phyloP scores from a whole-genome alignment of 2,113 vertebrate genomes.

The Aegypius monachus region DNA sequence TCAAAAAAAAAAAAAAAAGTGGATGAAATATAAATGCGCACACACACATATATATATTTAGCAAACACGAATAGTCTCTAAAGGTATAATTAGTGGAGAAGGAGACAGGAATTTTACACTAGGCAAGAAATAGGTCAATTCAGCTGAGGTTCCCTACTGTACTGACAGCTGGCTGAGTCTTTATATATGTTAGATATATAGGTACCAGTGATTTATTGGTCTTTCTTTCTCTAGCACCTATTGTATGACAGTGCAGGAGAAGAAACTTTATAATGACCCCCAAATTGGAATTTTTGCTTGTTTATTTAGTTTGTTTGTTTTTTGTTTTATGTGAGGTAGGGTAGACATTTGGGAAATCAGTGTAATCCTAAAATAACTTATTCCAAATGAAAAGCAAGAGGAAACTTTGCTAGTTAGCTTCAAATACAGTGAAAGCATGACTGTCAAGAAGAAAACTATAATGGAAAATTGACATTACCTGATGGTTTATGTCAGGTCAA shows the following conservation, averaged over 20 bases:
- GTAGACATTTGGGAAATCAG: background rate
- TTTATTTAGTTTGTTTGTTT: background rate
- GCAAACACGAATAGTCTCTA: constrained; percentile 32
- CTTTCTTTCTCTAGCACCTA: constrained; percentile 19
- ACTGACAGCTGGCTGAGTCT: constrained; percentile 54
- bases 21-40: background rate
- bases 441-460: background rate
- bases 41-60: background rate
- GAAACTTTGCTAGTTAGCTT: background rate
- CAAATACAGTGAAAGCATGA: background rate
- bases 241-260: background rate
- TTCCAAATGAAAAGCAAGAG: background rate
- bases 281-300: background rate
- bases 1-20: background rate
- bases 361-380: background rate
- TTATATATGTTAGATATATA: background rate
- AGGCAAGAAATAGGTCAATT: constrained; percentile 71
- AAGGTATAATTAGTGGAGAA: constrained; percentile 70
- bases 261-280: background rate
- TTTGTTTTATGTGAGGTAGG: background rate
- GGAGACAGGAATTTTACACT: constrained; percentile 32
- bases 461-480: background rate
- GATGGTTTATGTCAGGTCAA: background rate
- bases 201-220: constrained; percentile 53
- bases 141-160: constrained; percentile 53